These are phyloP conservation scores for Glyphotaelius pellucidus DNA, from an alignment of 2,888 invertebrate species.

Conservation along the genomic window DNA sequence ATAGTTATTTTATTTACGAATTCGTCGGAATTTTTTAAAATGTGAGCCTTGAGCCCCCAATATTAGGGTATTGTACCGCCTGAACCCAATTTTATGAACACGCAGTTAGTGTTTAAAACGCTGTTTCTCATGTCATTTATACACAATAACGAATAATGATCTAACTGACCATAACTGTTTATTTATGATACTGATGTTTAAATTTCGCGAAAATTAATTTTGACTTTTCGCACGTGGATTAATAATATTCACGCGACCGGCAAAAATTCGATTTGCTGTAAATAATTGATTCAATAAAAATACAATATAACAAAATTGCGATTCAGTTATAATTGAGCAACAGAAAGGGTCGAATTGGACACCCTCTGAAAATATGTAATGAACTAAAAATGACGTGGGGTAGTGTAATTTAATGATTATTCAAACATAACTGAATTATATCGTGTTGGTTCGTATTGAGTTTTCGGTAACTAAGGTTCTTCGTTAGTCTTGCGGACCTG, in stretches of 20 bases:
- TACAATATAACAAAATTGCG: conserved; percentile 10
- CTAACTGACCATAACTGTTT: background rate
- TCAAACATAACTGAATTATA: background rate
- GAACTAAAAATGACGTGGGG: background rate
- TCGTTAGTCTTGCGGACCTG: background rate
- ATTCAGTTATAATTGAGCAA: background rate
- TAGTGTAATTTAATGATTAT: background rate
- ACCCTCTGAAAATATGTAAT: conserved; percentile 3
- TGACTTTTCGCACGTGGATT: background rate
- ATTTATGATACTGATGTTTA: background rate
- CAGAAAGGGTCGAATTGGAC: conserved; percentile 5
- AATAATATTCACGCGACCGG: background rate
- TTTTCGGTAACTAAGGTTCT: background rate
- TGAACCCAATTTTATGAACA: background rate
- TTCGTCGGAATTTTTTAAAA: no score
- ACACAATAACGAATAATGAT: background rate
- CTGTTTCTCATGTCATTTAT: background rate
- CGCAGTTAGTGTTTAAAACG: background rate
- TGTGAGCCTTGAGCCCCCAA: no score
- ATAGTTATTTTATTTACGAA: no score
- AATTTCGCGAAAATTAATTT: background rate
- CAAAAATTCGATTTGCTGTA: background rate
- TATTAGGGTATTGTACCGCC: no score
- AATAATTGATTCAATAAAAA: conserved; percentile 9
- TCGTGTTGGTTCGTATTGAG: background rate